A percentile compares a stretch with the other conserved stretches of the same genome.
Conservation (phyloP, 2,797 vertebrate genomes). For the Parauchenoglanis ngamensis region DNA sequence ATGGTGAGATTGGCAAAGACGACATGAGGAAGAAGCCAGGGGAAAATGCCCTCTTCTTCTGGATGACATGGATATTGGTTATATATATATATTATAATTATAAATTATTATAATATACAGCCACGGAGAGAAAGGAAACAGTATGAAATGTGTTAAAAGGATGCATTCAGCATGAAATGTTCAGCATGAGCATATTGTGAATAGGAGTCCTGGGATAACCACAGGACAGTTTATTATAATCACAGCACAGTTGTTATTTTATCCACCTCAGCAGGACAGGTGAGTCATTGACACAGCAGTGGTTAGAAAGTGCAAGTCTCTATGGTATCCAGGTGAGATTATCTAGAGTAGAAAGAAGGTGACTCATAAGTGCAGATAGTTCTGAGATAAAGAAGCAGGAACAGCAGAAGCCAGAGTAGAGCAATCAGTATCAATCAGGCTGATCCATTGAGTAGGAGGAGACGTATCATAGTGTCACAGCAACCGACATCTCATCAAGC, state of each 20-base stretch:
- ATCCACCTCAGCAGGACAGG: conserved; percentile 22
- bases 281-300: conserved; percentile 25
- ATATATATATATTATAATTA: neutral
- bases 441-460: neutral
- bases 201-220: neutral
- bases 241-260: conserved; percentile 16
- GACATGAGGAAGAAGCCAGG: neutral
- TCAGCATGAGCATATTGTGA: neutral
- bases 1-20: neutral
- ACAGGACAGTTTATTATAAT: neutral
- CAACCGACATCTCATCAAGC: neutral
- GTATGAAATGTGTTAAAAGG: neutral
- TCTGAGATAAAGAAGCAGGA: neutral
- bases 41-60: neutral
- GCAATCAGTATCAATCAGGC: neutral
- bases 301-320: conserved; percentile 10
- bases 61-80: neutral
- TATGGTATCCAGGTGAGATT: conserved; percentile 12
- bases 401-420: neutral
- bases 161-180: neutral
- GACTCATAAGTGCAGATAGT: neutral
- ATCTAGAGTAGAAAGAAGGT: conserved; percentile 1
- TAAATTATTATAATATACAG: no score
- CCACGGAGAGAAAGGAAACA: neutral
- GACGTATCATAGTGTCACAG: neutral